Base-by-base conservation (phyloP, 2,113 vertebrate genomes). In the Suricata suricatta region DNA sequence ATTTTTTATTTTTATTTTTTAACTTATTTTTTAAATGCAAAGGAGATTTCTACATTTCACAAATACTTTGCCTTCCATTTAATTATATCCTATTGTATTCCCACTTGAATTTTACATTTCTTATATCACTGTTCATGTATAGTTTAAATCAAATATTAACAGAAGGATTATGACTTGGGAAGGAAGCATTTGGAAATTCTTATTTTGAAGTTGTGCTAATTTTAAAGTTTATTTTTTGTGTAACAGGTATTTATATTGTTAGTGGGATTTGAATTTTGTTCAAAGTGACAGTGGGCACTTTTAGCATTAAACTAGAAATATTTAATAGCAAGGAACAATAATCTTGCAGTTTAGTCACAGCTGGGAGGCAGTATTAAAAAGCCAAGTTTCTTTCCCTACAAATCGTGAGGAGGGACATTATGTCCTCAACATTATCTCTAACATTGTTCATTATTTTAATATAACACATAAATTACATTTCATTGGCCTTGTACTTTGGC, bases 381-480 rank as follows among this genome's bases (percentile, higher is more conserved):
- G 8, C 57, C 92, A 44, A 19, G 23, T 76, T 91, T 95, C 3
- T 91, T 71, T 76, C 19, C 38, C 16, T 74, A 68, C 4, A 85
- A 81, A 69, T 82, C 9, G 1, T 76, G 19, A 76, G 1, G 7
- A 60, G 7, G 12, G 29, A 44, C 19, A 57, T 74, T 88, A 35
- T 71, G 63, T n/a, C 16, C 69, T 81, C 38, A 81, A 16, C 41
- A 92, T 76, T 38, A 63, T 16, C 2, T 29, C 1, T 25, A 71
- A 74, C 10, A 76, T 95, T 85, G 88, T 21, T 68, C 13, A 63
- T 86, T 52, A 50, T 63, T 94, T 92, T 94, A 94, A 25, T 44
- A 63, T 60, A 81, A 19, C 11, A 54, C 1, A 19, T 13, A 66
- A 92, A 69, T 87, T 79, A 14, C 13, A 12, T 60, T 57, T 87